Evolutionary conservation across 2,113 vertebrate species (phyloP), one percentile per base, ranked within the genome.

Genomic region (Rhizomys pruinosus): DNA sequence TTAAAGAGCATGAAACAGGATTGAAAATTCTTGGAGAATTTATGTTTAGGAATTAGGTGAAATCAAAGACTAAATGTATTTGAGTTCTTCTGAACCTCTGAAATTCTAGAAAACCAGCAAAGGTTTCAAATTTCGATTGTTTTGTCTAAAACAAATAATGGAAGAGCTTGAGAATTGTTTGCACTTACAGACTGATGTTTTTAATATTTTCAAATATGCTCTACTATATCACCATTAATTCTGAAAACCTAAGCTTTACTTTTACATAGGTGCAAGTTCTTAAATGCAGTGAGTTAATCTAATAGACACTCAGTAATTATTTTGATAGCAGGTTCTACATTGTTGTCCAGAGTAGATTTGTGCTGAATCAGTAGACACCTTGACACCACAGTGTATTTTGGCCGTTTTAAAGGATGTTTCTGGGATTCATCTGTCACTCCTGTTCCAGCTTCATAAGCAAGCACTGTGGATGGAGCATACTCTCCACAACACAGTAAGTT

Each of bases 171-270:
- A 59, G 19, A 22, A 79, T 8, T 34, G 1, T 81, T 78, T 78
- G 17, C 29, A 59, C 74, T 42, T n/a, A 37, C 0, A 79, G 17
- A 87, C 0, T 2, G 0, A 32, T 27, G 0, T 25, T 55, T 1
- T 68, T 52, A 23, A 59, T 34, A 78, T 91, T 82, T 32, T 12
- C 5, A 34, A 32, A 44, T 47, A 66, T 34, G 44, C 44, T 61
- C 44, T 32, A 22, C 16, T 44, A 27, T 44, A 47, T 27, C 76
- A 27, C 2, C 7, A 19, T 29, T 47, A 69, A n/a, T 37, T 59
- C 11, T 87, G 32, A 87, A 89, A 87, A 52, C 34, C 8, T 55
- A 44, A 73, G 19, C 78, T 93, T 77, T 73, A 87, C 27, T 52
- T 90, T 92, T 55, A 17, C 3, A 0, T 9, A 59, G n/a, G 7